These are phyloP conservation scores for Sebastes dallii DNA, from an alignment of 2,797 vertebrate species.

Conservation along the genomic window DNA sequence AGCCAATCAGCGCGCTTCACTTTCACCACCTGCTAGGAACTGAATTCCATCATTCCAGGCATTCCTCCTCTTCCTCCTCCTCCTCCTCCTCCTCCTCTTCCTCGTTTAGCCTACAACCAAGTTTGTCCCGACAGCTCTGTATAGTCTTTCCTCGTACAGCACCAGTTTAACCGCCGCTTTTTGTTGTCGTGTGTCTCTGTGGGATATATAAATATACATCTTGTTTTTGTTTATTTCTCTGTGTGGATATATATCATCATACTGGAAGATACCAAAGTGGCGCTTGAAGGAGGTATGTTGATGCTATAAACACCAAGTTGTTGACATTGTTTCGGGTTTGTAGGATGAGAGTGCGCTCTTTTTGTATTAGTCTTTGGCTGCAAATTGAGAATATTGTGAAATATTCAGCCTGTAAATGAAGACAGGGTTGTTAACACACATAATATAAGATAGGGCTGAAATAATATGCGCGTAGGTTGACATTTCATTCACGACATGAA, in stretches of 20 bases:
- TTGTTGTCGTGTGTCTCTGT: neutral
- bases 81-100: constrained; percentile 67
- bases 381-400: neutral
- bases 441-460: neutral
- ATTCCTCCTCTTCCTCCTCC: constrained; percentile 78
- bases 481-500: constrained; percentile 36
- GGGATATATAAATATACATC: neutral
- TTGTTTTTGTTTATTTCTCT: neutral
- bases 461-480: neutral
- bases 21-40: constrained; percentile 93
- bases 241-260: constrained; percentile 32
- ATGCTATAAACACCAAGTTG: constrained; percentile 43
- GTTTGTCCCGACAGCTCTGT: constrained; percentile 63
- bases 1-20: constrained; percentile 82
- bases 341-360: constrained; percentile 8
- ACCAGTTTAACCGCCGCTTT: constrained; percentile 10
- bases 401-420: neutral
- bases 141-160: constrained; percentile 48
- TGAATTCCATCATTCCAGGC: constrained; percentile 93
- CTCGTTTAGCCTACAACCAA: constrained; percentile 74
- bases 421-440: neutral
- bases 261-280: constrained; percentile 79
- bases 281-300: constrained; percentile 81
- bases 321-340: constrained; percentile 42
- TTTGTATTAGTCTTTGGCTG: neutral